Conservation (phyloP, 2,888 invertebrate species). For the Trachelus troglodyta region DNA sequence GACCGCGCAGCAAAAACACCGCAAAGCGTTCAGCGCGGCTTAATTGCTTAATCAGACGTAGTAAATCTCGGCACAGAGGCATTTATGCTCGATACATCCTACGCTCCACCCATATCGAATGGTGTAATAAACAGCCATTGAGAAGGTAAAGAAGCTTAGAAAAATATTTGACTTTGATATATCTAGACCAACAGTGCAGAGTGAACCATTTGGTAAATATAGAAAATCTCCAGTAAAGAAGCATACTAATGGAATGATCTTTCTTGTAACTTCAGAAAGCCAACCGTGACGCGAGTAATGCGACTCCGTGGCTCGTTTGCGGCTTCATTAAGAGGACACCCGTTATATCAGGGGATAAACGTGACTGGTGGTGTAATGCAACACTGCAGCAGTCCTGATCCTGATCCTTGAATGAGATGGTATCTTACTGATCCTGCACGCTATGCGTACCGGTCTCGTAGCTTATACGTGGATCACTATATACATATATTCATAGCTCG, state of each 20-base stretch:
- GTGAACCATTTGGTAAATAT: not conserved
- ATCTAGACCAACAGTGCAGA: not conserved
- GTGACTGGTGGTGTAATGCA: slow-evolving; percentile 58
- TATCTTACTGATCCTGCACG: slow-evolving; percentile 45
- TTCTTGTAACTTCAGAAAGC: not conserved
- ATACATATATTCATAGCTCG: not conserved
- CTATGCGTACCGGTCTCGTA: slow-evolving; percentile 7
- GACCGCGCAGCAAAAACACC: slow-evolving; percentile 40
- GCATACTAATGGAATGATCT: not conserved
- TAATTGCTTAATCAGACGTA: slow-evolving; percentile 65
- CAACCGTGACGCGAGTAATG: not conserved
- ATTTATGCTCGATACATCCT: slow-evolving; percentile 44
- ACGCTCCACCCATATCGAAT: not conserved
- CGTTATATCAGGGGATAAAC: slow-evolving; percentile 60
- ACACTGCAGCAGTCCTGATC: slow-evolving; percentile 56
- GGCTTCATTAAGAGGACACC: slow-evolving; percentile 53
- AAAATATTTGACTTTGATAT: not conserved
- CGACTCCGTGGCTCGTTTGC: slow-evolving; percentile 1
- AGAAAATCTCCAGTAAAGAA: not conserved
- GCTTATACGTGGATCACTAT: not conserved
- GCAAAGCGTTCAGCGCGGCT: slow-evolving; percentile 42
- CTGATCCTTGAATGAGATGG: slow-evolving; percentile 59
- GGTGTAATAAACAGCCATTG: not conserved
- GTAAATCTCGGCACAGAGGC: slow-evolving; percentile 59
- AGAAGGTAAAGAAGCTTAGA: not conserved